phyloP scores from a whole-genome alignment of 2,113 vertebrate species.

The Chitala chitala region DNA sequence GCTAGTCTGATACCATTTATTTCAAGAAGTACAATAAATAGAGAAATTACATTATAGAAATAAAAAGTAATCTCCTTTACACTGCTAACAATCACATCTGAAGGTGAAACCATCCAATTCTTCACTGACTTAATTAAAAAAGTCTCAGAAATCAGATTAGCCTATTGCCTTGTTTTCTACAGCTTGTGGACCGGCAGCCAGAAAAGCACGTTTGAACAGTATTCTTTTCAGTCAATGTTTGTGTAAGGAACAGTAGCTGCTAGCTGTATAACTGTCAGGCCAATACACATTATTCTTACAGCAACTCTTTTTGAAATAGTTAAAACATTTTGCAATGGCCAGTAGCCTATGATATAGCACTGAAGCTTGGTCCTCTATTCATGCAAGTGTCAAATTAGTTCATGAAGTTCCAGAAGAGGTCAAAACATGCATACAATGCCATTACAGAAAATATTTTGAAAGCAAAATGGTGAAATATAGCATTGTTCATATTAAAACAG shows the following conservation, averaged over 20 bases:
- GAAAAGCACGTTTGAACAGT: neutral
- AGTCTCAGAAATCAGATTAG: constrained; percentile 50
- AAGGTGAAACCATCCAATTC: constrained; percentile 42
- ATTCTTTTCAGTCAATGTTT: constrained; percentile 1
- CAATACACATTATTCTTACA: neutral
- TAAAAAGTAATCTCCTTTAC: constrained; percentile 34
- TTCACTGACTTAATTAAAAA: constrained; percentile 55
- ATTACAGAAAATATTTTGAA: constrained; percentile 11
- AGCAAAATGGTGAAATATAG: constrained; percentile 1
- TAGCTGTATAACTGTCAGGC: too few species aligned
- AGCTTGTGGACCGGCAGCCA: neutral
- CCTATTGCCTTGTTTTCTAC: constrained; percentile 3
- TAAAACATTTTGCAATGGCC: neutral
- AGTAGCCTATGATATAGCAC: neutral
- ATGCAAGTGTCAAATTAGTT: neutral
- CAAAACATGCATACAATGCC: constrained; percentile 28
- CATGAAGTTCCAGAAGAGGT: constrained; percentile 20
- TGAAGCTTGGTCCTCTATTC: neutral
- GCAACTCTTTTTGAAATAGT: neutral
- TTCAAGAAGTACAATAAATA: constrained; percentile 51
- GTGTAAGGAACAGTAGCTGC: too few species aligned
- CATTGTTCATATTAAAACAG: constrained; percentile 9
- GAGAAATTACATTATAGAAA: constrained; percentile 41
- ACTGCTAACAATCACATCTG: constrained; percentile 34
- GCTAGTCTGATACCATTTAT: constrained; percentile 50